Base-by-base conservation (phyloP, 2,888 invertebrate genomes). In the Chaetogeoica ovagalla region DNA sequence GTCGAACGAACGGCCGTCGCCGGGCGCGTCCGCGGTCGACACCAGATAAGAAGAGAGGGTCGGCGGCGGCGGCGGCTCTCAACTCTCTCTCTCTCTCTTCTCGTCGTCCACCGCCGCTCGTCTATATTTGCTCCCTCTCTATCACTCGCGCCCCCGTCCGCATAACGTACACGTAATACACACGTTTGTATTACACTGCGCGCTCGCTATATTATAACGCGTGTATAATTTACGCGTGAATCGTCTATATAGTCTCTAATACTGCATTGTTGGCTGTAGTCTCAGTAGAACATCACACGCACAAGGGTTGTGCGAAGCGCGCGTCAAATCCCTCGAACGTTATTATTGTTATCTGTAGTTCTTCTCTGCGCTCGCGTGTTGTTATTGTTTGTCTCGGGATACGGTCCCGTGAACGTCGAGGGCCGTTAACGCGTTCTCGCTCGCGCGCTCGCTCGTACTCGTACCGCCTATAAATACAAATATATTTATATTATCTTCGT, bases 391-490 rank as follows among this genome's bases (percentile, higher is more conserved):
- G 77, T 77, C 1, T 30, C 77, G 70, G 70, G 77, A 70, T 70
- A 70, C 77, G 77, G 77, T 77, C 55, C 69, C 77, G 77, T 70
- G 77, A 70, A 77, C 77, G 52, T 77, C 77, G 70, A 77, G 77
- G 62, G 77, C 70, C 60, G 62, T 76, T 69, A 69, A 55, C 62
- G 70, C 30, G 30, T 70, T 21, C 59, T 7, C 8, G 30, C 30
- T 21, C 59, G 7, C 8, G 30, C 30, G 30, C 30, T 30, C 30
- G 30, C 30, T 30, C 30, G 30, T 30, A 30, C 4, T 30, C 4
- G 30, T 30, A 30, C 59, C 37, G 48, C 60, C 21, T 43, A 62
- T 19, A 17, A 37, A 17, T 43, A 62, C 11, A 17, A 37, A 17
- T 60, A 60, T 52, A 43, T 43, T 13, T 6, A 43, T 43, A 66